phyloP scores from a whole-genome alignment of 1,140 invertebrate genomes.

The Zaprionus ornatus region DNA sequence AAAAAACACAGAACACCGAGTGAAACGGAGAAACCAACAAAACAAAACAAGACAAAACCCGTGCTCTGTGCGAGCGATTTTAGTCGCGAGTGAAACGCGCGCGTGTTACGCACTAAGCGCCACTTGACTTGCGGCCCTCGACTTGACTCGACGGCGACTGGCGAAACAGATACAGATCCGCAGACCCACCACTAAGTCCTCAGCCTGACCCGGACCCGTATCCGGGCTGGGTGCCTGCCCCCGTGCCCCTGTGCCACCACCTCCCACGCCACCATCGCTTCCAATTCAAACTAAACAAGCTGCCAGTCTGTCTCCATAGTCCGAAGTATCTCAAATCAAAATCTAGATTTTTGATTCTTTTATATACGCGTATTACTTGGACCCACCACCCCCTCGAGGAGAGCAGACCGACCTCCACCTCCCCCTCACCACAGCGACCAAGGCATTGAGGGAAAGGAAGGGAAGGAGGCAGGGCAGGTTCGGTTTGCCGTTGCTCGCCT shows the following conservation, averaged over 20 bases:
- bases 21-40: constrained; percentile 3
- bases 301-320: constrained; percentile 40
- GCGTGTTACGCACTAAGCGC: constrained; percentile 57
- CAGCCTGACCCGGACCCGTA: neutral
- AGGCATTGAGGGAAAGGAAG: neutral
- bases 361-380: constrained; percentile 66
- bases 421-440: constrained; percentile 32
- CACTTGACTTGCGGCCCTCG: constrained; percentile 68
- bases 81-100: constrained; percentile 45
- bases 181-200: constrained; percentile 8
- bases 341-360: constrained; percentile 80
- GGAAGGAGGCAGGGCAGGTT: constrained; percentile 10
- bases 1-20: constrained; percentile 12
- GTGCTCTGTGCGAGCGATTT: constrained; percentile 36
- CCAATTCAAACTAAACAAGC: constrained; percentile 18
- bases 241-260: neutral
- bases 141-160: neutral
- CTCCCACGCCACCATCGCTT: neutral
- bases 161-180: constrained; percentile 35
- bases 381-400: constrained; percentile 2
- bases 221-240: neutral
- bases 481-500: constrained; percentile 39
- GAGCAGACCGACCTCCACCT: neutral
- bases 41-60: constrained; percentile 10
- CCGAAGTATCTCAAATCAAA: constrained; percentile 77